Conservation (phyloP, 2,797 vertebrate genomes). For the Phataginus tricuspis region DNA sequence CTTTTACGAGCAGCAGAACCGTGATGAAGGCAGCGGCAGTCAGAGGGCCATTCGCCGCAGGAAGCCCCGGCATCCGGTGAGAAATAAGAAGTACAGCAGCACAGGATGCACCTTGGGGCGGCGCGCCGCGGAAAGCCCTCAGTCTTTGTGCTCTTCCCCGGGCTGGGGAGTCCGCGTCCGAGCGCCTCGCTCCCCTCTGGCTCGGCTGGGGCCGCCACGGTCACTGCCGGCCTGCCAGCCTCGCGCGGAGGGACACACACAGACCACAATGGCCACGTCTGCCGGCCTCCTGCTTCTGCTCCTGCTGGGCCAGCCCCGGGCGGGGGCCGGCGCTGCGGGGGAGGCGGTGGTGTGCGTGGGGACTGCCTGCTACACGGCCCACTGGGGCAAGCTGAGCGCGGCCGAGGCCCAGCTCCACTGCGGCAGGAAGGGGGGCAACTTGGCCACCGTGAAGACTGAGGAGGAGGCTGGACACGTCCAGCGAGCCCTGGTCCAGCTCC, state of each 20-base stretch:
- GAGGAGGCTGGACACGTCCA: slow-evolving; percentile 78
- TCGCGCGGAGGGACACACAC: neutral
- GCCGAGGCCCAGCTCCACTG: slow-evolving; percentile 78
- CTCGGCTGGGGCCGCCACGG: neutral
- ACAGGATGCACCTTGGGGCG: slow-evolving; percentile 85
- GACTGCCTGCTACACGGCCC: slow-evolving; percentile 85
- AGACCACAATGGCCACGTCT: neutral
- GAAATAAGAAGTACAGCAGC: slow-evolving; percentile 84
- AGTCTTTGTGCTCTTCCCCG: slow-evolving; percentile 64
- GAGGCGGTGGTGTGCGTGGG: slow-evolving; percentile 78
- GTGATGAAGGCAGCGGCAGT: slow-evolving; percentile 71
- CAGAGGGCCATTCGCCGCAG: slow-evolving; percentile 81
- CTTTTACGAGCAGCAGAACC: slow-evolving; percentile 67
- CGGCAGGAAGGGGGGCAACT: slow-evolving; percentile 83
- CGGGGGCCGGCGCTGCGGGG: fast-evolving
- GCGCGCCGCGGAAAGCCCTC: slow-evolving; percentile 80
- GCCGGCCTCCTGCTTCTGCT: neutral
- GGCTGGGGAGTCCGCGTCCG: neutral
- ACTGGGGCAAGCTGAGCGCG: slow-evolving; percentile 75
- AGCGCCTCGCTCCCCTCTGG: neutral
- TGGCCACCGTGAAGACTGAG: slow-evolving; percentile 77
- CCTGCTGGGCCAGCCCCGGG: neutral
- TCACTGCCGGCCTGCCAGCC: neutral
- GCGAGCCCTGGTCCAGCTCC: slow-evolving; percentile 75
- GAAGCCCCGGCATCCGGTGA: slow-evolving; percentile 86